These are phyloP conservation scores for Notechis scutatus DNA, from an alignment of 2,113 vertebrate genomes.

Conservation along the genomic window DNA sequence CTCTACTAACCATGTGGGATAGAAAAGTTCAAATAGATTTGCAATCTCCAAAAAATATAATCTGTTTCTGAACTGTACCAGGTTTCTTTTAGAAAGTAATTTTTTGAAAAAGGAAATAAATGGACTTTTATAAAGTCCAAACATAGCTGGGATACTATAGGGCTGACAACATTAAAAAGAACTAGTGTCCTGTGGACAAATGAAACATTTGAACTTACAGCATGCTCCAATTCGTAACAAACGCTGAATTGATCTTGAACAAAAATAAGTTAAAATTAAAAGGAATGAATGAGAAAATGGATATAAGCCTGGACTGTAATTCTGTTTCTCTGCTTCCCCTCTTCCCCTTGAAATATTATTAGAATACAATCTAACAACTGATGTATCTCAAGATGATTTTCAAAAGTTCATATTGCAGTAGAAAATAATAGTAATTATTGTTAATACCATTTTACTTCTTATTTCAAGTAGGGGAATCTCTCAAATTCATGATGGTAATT, in stretches of 20 bases:
- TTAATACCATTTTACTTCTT: neutral
- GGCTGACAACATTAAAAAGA: slow-evolving; percentile 38
- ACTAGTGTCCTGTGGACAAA: slow-evolving; percentile 34
- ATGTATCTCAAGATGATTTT: neutral
- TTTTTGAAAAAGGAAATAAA: neutral
- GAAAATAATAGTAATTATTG: fast-evolving
- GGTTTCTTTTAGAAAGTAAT: slow-evolving; percentile 5
- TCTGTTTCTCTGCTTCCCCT: neutral
- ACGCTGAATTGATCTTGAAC: neutral
- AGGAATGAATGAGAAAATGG: neutral
- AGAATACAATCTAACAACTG: neutral
- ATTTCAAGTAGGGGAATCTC: neutral
- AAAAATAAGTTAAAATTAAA: slow-evolving; percentile 17
- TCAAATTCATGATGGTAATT: neutral
- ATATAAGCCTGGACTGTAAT: neutral
- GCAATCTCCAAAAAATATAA: slow-evolving; percentile 4
- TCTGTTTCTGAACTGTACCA: neutral
- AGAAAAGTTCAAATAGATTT: neutral
- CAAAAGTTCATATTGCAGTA: neutral
- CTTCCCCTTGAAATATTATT: neutral
- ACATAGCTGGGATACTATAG: fast-evolving
- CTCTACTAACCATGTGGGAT: neutral
- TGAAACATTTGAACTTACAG: slow-evolving; percentile 9
- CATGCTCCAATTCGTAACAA: fast-evolving
- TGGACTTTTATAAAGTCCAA: neutral